Evolutionary conservation across 2,888 invertebrate species (phyloP).

Genomic region (Caenorhabditis wallacei): DNA sequence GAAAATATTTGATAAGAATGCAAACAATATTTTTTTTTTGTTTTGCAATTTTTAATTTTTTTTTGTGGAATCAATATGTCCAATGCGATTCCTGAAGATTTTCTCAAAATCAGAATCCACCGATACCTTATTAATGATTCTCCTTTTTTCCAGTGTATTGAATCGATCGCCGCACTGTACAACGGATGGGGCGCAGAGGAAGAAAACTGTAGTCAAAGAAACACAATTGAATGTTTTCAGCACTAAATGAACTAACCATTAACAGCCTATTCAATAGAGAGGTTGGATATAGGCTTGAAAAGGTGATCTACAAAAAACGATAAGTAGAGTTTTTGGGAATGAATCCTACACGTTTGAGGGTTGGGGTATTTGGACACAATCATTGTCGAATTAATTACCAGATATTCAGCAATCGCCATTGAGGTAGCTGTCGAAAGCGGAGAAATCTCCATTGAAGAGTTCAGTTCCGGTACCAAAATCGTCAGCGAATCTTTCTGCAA

Average conservation of each 20-base stretch:
- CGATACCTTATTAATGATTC: slow-evolving; percentile 7
- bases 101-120: not conserved
- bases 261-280: slow-evolving; percentile 62
- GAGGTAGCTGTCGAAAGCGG: slow-evolving; percentile 48
- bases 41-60: slow-evolving; percentile 25
- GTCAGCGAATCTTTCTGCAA: slow-evolving; percentile 3
- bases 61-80: slow-evolving; percentile 6
- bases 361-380: not conserved
- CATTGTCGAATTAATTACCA: slow-evolving; percentile 1
- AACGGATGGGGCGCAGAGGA: slow-evolving; percentile 21
- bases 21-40: slow-evolving; percentile 7
- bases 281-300: slow-evolving; percentile 44
- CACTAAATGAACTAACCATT: slow-evolving; percentile 46
- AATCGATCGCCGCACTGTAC: slow-evolving; percentile 43
- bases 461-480: slow-evolving; percentile 26
- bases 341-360: slow-evolving; percentile 21
- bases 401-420: slow-evolving; percentile 28
- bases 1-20: slow-evolving; percentile 13
- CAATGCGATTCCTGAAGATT: slow-evolving; percentile 8
- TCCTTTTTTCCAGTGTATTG: slow-evolving; percentile 14
- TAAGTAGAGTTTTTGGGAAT: slow-evolving; percentile 31
- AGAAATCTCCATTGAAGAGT: slow-evolving; percentile 59
- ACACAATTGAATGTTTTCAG: slow-evolving; percentile 13
- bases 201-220: slow-evolving; percentile 30
- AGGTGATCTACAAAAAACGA: slow-evolving; percentile 33